Conservation (phyloP, 2,888 invertebrate genomes). For the Bhutanitis thaidina region DNA sequence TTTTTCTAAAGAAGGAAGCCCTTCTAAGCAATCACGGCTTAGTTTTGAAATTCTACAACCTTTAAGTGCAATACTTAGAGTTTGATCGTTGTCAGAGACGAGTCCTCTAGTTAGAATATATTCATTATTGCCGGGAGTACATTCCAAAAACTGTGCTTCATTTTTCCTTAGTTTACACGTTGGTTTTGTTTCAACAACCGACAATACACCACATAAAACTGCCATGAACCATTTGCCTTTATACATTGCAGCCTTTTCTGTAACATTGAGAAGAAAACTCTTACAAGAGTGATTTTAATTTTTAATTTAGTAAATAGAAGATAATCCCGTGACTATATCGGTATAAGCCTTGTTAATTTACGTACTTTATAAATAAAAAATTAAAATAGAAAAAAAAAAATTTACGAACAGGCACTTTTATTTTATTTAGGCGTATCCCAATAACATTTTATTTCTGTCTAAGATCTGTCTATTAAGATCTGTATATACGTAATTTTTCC, state of each 20-base stretch:
- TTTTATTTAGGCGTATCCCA: too few relatives aligned
- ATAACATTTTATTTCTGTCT: too few relatives aligned
- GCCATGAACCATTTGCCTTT: background rate
- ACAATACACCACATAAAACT: background rate
- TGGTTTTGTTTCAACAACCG: background rate
- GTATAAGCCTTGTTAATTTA: too few relatives aligned
- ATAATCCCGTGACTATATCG: too few relatives aligned
- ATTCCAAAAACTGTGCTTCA: slow-evolving; percentile 21
- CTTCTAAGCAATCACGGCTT: slow-evolving; percentile 41
- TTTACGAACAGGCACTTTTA: too few relatives aligned
- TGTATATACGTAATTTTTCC: too few relatives aligned
- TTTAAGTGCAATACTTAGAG: slow-evolving; percentile 32
- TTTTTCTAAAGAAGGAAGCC: slow-evolving; percentile 36
- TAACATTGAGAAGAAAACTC: background rate
- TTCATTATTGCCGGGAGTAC: slow-evolving; percentile 29
- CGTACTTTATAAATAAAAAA: too few relatives aligned
- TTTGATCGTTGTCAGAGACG: slow-evolving; percentile 39
- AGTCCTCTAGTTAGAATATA: slow-evolving; percentile 37
- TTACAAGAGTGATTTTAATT: too few relatives aligned
- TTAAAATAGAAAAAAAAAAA: too few relatives aligned
- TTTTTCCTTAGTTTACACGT: slow-evolving; percentile 25
- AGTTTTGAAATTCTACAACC: slow-evolving; percentile 39
- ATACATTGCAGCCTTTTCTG: slow-evolving; percentile 4
- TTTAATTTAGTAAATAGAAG: too few relatives aligned
- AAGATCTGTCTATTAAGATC: too few relatives aligned